Evolutionary conservation across 1,140 invertebrate genomes (phyloP).

Genomic region (Neotoxoptera formosana): DNA sequence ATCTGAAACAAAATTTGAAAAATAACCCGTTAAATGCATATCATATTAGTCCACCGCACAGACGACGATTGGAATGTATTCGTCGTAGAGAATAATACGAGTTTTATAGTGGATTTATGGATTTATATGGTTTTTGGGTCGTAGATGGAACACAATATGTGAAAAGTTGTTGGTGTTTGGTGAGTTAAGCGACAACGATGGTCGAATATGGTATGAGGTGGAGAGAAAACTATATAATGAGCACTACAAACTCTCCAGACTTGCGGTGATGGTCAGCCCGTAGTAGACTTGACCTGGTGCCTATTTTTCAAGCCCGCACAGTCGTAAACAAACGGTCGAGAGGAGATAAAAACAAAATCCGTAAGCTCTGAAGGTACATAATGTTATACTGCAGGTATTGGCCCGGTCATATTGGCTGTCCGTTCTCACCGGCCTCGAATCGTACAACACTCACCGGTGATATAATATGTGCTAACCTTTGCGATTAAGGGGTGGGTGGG

Average conservation of each 20-base stretch:
- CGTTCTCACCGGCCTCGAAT: not conserved
- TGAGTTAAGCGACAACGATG: not conserved
- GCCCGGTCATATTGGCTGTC: not conserved
- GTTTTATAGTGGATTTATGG: not conserved
- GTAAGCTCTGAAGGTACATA: not conserved
- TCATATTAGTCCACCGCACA: not conserved
- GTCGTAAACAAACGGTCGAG: not conserved
- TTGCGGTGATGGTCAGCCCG: not conserved
- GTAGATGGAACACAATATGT: no score
- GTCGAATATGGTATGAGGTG: not conserved
- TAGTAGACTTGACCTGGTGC: not conserved
- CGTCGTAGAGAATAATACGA: not conserved
- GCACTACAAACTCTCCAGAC: not conserved
- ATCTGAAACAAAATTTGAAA: constrained; percentile 16
- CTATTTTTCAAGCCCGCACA: not conserved
- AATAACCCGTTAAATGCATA: not conserved
- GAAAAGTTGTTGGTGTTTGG: not conserved
- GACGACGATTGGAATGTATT: not conserved
- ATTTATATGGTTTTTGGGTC: no score
- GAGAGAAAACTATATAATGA: not conserved
- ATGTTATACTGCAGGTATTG: not conserved
- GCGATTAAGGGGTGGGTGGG: no score
- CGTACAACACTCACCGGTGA: not conserved
- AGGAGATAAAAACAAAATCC: not conserved
- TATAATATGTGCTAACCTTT: not conserved